Base-by-base conservation (phyloP, 92 coral and sea anemone species). In the Plumapathes pennacea region DNA sequence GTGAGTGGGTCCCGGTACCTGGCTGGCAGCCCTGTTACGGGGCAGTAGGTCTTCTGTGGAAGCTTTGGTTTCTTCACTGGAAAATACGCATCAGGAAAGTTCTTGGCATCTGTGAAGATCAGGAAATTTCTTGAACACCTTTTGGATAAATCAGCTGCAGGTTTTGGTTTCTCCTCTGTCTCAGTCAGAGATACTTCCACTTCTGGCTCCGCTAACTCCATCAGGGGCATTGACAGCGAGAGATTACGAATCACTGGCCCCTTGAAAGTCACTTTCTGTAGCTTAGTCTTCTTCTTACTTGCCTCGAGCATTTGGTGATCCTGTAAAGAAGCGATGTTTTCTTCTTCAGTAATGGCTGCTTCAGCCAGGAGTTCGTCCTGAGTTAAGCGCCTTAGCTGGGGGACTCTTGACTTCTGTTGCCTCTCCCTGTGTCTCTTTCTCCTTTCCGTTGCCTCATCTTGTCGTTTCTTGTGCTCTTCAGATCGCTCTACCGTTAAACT, bases 311-410 rank as follows among this genome's bases (percentile, higher is more conserved):
- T 75, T 25, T 89, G 98, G 21, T 92, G 77, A 5, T 96, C 98
- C 47, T 85, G 77, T 17, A 92, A 71, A 4, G 96, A 88, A 32
- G 95, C 96, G 7, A 79, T 46, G 26, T 92, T 92, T 26, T 88
- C 79, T 31, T 92, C 96, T 57, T 92, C 98, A 0, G 98, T 92
- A 22, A 88, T 77, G 53, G 72, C 78, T 0, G 98, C 98, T 52
- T 92, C 98, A 17, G 98, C 94, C 21, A 92, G 70, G 2, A 92
- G 72, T 61, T 92, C 98, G 42, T 88, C 85, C 53, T 92, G 98
- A 12, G 98, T 92, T 31, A 92, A 68, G 10, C 94, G 88, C n/a
- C 96, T 64, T 64, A 77, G 67, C 20, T 86, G 83, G 17, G 84
- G 79, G 0, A 85, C 63, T 71, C 59, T 79, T 2, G 40, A 11